Evolutionary conservation across 2,888 invertebrate species (phyloP), one percentile per base, ranked within the genome.

Genomic region (Eupsilia transversa): DNA sequence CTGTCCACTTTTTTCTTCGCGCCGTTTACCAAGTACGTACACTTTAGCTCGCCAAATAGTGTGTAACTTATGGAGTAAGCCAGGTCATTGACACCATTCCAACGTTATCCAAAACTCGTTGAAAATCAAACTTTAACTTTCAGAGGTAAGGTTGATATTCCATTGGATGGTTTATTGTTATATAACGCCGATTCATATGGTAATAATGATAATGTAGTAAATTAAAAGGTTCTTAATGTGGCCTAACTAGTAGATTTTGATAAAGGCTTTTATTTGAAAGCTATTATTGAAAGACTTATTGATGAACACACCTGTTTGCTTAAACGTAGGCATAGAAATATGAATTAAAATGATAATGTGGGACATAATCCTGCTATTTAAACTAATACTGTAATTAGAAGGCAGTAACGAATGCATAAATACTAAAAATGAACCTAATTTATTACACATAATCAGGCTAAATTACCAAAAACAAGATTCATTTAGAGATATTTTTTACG

Each of bases 41-140:
- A 83, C 72, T 83, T 76, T 49, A 88, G 87, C 84, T 70, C 87
- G 86, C 88, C 87, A 90, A 91, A 89, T 89, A 91, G 90, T 89
- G 89, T 89, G 90, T 91, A 87, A 88, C 90, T 89, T 90, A 91
- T 89, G 89, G 86, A 80, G 89, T 83, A 85, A 83, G 85, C 75
- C 85, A 72, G 93, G 91, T 92, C 93, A 79, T 90, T 90, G 93
- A 89, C 94, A 91, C 91, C 91, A 91, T 91, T 93, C 89, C 87
- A 72, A 80, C 80, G 80, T 78, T 78, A 65, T 35, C 64, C 56
- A 46, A 72, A 49, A n/a, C 23, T 43, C 73, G 73, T 70, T 70
- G 59, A 41, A 84, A 84, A 68, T 46, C 33, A 61, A 66, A 79
- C 85, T 78, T 71, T 79, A 81, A 49, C 27, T 20, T 33, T 5